Percentiles rank a stretch among this genome's conserved stretches.
These are phyloP conservation scores for Leptinotarsa rubiginosa DNA, from an alignment of 2,888 invertebrate species.

Conservation along the genomic window DNA sequence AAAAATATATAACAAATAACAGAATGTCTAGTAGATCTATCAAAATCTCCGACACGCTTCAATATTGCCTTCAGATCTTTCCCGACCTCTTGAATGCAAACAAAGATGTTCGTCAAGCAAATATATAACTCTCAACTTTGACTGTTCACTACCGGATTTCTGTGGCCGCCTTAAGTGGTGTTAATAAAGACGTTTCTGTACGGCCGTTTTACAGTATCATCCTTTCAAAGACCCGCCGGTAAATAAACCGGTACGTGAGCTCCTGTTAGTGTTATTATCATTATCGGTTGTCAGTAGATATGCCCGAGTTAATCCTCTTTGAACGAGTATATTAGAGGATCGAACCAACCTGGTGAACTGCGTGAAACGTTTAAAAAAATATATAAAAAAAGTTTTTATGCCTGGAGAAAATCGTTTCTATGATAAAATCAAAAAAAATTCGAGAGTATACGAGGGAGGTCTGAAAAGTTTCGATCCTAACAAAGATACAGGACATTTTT, in stretches of 20 bases:
- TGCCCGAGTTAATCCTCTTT: not conserved
- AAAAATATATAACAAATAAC: too few species aligned
- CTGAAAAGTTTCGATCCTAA: too few species aligned
- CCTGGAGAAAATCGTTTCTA: too few species aligned
- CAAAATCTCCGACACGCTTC: not conserved
- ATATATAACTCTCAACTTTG: not conserved
- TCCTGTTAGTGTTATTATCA: slow-evolving; percentile 18
- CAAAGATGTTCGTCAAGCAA: not conserved
- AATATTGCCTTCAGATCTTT: too few species aligned
- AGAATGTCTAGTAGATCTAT: not conserved
- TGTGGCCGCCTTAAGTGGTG: not conserved
- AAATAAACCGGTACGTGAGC: slow-evolving; percentile 10
- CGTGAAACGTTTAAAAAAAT: not conserved
- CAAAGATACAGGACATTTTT: too few species aligned
- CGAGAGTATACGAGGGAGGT: too few species aligned
- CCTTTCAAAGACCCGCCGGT: slow-evolving; percentile 2
- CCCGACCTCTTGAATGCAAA: not conserved
- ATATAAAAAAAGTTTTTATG: not conserved
- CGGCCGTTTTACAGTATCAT: slow-evolving; percentile 1
- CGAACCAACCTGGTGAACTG: not conserved
- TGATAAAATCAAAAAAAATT: too few species aligned
- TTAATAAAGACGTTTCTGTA: slow-evolving; percentile 17
- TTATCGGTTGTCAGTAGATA: slow-evolving; percentile 14
- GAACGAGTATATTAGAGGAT: not conserved
- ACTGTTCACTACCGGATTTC: not conserved